Evolutionary conservation across 1,140 invertebrate genomes (phyloP).

Genomic region (Dendrolimus kikuchii): DNA sequence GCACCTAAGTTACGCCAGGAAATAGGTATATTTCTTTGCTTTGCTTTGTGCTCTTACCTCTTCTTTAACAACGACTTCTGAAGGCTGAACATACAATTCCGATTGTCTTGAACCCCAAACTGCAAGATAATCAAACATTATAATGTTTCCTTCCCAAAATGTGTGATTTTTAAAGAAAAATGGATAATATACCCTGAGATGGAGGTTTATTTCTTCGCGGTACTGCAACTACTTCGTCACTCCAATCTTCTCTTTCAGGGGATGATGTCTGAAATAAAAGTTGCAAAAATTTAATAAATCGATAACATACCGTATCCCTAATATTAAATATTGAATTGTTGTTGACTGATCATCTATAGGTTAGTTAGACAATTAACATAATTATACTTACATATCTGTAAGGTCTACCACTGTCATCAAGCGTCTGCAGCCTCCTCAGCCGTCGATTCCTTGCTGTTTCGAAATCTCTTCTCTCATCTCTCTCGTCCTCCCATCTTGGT

Average conservation of each 20-base stretch:
- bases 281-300: neutral
- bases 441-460: constrained; percentile 6
- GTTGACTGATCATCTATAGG: no score
- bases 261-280: constrained; percentile 35
- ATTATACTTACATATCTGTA: constrained; percentile 26
- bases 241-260: constrained; percentile 50
- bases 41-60: constrained; percentile 26
- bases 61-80: constrained; percentile 29
- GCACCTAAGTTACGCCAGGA: no score
- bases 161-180: no score
- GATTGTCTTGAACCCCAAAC: constrained; percentile 51
- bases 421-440: constrained; percentile 37
- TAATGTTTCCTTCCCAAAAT: no score
- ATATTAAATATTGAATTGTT: neutral
- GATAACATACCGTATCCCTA: neutral
- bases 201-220: constrained; percentile 27
- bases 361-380: no score
- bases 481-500: constrained; percentile 24
- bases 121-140: constrained; percentile 16
- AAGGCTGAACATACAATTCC: constrained; percentile 35
- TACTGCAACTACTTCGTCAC: constrained; percentile 34
- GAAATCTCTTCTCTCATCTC: constrained; percentile 10
- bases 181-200: constrained; percentile 16
- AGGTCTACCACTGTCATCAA: constrained; percentile 33
- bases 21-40: no score